Base-by-base conservation (phyloP, 37 sponge, comb jelly and placozoan species). In the Tethya wilhelma region DNA sequence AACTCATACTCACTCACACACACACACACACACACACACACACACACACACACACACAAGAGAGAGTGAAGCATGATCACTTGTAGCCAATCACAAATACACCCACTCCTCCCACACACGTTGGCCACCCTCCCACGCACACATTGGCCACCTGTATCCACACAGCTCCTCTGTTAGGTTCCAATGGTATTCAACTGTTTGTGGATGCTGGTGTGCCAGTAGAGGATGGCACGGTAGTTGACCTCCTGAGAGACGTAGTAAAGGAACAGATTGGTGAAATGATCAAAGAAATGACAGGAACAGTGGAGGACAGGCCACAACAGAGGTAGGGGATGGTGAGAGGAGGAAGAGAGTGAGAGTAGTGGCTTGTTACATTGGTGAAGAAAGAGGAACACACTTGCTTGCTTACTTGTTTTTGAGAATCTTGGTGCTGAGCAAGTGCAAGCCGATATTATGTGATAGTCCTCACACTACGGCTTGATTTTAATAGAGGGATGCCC, bases 191-290 rank as follows among this genome's bases (percentile, higher is more conserved):
- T 28, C 81, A 69, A 33, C 37, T 57, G 43, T 69, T 69, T 80
- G 60, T 57, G 5, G 60, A 39, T 32, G 40, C 60, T 58, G 81
- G 81, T 9, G 8, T 71, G 33, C 81, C 81, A 20, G 71, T 80
- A 43, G 44, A 80, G 1, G 32, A 44, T 2, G 43, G n/a, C 8
- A 22, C 56, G 33, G 68, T 79, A 38, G 56, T 56, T 22, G 12
- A 1, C 17, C 45, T 67, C 1, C 43, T 80, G 20, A 68, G 59
- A 31, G 69, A 67, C 5, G 70, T 56, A 17, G 19, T 80, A 17
- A 49, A 32, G 39, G 43, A 55, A 34, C 38, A 80, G 80, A 38
- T 69, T 17, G 4, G n/a, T 34, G 26, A 26, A 37, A 22, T 67
- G 12, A 9, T 80, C 53, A 30, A 40, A 45, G 66, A 64, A 33